Evolutionary conservation across 1,140 invertebrate genomes (phyloP).

Genomic region (Micrasema minimum): DNA sequence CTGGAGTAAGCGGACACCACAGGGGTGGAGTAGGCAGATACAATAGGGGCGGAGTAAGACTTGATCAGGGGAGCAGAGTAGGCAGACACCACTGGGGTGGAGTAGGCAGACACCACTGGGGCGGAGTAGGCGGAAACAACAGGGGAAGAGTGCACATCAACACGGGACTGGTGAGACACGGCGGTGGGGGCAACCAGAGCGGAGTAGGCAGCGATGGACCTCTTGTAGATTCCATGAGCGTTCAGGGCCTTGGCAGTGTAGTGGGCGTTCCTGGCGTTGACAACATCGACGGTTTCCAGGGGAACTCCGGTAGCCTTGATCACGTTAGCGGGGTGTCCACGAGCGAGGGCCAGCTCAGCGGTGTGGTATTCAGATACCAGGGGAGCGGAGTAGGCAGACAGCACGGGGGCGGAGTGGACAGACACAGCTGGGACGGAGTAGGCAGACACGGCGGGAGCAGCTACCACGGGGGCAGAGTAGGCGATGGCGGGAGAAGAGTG

Average conservation of each 20-base stretch:
- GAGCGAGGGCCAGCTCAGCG: slow-evolving; percentile 52
- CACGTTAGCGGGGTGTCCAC: slow-evolving; percentile 54
- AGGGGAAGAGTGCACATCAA: slow-evolving; percentile 46
- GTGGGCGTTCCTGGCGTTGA: slow-evolving; percentile 50
- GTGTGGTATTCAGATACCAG: slow-evolving; percentile 49
- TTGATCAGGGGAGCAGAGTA: slow-evolving; percentile 52
- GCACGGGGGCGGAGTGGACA: slow-evolving; percentile 41
- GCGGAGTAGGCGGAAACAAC: slow-evolving; percentile 54
- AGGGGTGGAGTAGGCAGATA: slow-evolving; percentile 38
- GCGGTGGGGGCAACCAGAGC: slow-evolving; percentile 49
- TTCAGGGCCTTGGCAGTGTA: slow-evolving; percentile 58
- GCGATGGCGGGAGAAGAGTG: slow-evolving; percentile 47
- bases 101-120: slow-evolving; percentile 53
- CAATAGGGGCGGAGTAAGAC: slow-evolving; percentile 56
- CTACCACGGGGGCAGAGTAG: slow-evolving; percentile 39
- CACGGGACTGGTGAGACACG: slow-evolving; percentile 49
- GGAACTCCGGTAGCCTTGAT: slow-evolving; percentile 51
- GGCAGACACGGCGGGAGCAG: slow-evolving; percentile 46
- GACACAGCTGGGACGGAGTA: slow-evolving; percentile 42
- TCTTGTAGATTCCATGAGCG: slow-evolving; percentile 56
- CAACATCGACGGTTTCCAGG: slow-evolving; percentile 55
- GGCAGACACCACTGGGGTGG: slow-evolving; percentile 52
- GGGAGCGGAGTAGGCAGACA: slow-evolving; percentile 36
- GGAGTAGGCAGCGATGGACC: slow-evolving; percentile 49
- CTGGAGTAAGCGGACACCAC: slow-evolving; percentile 50